These are phyloP conservation scores for Phyllostomus hastatus DNA, from an alignment of 2,113 vertebrate species.

Conservation along the genomic window DNA sequence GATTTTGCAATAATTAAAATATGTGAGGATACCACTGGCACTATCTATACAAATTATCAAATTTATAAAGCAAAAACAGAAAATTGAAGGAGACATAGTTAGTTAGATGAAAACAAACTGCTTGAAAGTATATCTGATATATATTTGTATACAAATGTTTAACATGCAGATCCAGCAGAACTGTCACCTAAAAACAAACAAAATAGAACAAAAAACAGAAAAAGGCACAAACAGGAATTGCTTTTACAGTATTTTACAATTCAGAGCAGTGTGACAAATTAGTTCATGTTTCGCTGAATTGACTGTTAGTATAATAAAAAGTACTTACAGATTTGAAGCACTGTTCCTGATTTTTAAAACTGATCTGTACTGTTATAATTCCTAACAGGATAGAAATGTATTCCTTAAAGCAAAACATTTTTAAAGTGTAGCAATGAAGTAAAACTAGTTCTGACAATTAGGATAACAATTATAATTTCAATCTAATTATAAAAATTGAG, in stretches of 20 bases:
- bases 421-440: background rate
- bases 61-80: constrained; percentile 30
- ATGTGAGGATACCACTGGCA: background rate
- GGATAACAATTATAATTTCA: background rate
- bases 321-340: constrained; percentile 33
- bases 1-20: constrained; percentile 30
- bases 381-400: background rate
- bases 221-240: background rate
- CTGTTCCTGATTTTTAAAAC: constrained; percentile 31
- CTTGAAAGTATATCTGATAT: constrained; percentile 26
- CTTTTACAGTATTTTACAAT: constrained; percentile 32
- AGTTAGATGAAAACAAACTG: constrained; percentile 26
- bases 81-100: constrained; percentile 12
- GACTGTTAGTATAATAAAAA: constrained; percentile 26
- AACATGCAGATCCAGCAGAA: constrained; percentile 8
- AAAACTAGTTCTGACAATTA: constrained; percentile 23
- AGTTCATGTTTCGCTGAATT: constrained; percentile 16
- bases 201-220: background rate
- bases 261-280: constrained; percentile 6
- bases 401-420: constrained; percentile 40
- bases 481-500: constrained; percentile 10
- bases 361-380: constrained; percentile 29
- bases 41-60: constrained; percentile 21
- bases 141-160: constrained; percentile 22
- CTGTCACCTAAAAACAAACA: background rate